Evolutionary conservation across 2,888 invertebrate species (phyloP).

Genomic region (Heliconius cydno): DNA sequence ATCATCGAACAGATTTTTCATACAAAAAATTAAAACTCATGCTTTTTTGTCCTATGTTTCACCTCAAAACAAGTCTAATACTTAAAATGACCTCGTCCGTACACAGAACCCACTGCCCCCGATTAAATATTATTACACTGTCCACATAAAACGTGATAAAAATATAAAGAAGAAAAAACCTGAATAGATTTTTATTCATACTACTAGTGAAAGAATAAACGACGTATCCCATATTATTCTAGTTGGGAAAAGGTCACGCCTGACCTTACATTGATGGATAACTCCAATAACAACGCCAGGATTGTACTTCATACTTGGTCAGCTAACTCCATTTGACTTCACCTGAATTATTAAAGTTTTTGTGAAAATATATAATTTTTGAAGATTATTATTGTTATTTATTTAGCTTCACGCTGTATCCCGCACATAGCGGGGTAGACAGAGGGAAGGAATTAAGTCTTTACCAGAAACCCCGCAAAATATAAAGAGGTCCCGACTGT

Average conservation of each 20-base stretch:
- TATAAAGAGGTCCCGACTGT: no score
- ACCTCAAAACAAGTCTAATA: neutral
- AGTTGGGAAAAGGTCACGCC: constrained; percentile 40
- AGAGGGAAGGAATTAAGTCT: no score
- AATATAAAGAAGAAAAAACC: constrained; percentile 15
- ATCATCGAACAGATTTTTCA: no score
- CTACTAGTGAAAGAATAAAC: constrained; percentile 15
- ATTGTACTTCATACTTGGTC: constrained; percentile 31
- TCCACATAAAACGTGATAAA: constrained; percentile 14
- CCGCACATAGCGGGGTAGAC: no score
- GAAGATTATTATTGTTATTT: neutral
- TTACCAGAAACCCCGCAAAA: no score
- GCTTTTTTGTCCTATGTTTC: no score
- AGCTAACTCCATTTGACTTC: constrained; percentile 5
- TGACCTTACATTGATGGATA: constrained; percentile 45
- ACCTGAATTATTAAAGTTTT: constrained; percentile 6
- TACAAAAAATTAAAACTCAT: no score
- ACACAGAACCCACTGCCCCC: neutral
- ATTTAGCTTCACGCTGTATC: no score
- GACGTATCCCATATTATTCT: constrained; percentile 37
- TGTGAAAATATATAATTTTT: neutral
- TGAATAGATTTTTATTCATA: constrained; percentile 29
- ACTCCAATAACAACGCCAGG: constrained; percentile 38
- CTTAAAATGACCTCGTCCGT: neutral
- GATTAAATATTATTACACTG: neutral